Evolutionary conservation across 1,140 invertebrate genomes (phyloP).

Genomic region (Macrotrachela quadricornifera): DNA sequence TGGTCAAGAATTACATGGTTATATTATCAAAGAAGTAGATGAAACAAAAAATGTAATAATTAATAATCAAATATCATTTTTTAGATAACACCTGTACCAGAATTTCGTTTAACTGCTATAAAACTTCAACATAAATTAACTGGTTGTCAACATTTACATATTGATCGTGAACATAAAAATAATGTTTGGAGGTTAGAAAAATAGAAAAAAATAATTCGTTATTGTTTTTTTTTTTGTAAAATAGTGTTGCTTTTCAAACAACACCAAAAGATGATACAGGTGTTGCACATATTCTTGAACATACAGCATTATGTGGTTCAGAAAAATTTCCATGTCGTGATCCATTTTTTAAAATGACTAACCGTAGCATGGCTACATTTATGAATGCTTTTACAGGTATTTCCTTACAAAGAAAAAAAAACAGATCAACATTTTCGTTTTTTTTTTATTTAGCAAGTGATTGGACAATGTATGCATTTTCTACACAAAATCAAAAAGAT

Average conservation of each 20-base stretch:
- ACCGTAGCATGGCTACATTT: slow-evolving; percentile 69
- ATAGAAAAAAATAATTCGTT: too few relatives aligned
- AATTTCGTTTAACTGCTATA: slow-evolving; percentile 52
- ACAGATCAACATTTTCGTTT: background rate
- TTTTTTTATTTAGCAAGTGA: slow-evolving; percentile 43
- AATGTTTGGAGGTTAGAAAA: slow-evolving; percentile 47
- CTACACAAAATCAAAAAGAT: slow-evolving; percentile 67
- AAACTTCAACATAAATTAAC: slow-evolving; percentile 53
- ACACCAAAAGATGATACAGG: background rate
- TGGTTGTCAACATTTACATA: slow-evolving; percentile 64
- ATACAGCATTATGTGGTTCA: slow-evolving; percentile 69
- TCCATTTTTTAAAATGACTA: slow-evolving; percentile 88
- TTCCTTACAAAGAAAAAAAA: background rate
- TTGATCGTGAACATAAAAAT: slow-evolving; percentile 62
- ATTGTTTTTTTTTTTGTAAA: too few relatives aligned
- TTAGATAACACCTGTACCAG: slow-evolving; percentile 30
- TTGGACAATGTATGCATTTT: slow-evolving; percentile 81
- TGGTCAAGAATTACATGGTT: too few relatives aligned
- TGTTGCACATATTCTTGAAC: slow-evolving; percentile 65
- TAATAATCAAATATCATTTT: too few relatives aligned
- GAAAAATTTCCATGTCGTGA: slow-evolving; percentile 58
- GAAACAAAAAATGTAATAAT: too few relatives aligned
- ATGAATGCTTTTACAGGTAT: slow-evolving; percentile 79
- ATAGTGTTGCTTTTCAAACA: background rate
- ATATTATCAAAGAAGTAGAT: too few relatives aligned